Percentiles rank a stretch among this genome's conserved stretches.
Conservation (phyloP, 2,888 invertebrate species). For the Labia minor region DNA sequence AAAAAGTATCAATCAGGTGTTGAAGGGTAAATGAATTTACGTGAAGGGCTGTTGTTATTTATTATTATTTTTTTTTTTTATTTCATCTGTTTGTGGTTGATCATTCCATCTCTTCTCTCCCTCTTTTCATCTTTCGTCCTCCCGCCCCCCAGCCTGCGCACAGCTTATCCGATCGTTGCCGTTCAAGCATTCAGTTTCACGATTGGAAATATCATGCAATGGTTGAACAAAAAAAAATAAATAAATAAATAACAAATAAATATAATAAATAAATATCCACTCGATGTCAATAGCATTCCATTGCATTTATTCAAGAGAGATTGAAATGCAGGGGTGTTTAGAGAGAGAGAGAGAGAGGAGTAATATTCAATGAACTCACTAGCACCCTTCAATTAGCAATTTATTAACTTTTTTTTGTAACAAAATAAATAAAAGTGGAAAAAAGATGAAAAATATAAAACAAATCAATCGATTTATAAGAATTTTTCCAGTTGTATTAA, state of each 20-base stretch:
- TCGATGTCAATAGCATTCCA: conserved; percentile 1
- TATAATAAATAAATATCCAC: neutral
- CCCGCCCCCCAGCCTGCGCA: no score
- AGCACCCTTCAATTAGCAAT: conserved; percentile 3
- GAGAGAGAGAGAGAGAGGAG: neutral
- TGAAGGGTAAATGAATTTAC: neutral
- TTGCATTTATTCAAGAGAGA: neutral
- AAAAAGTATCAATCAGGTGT: neutral
- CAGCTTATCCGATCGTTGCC: no score
- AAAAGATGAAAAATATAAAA: neutral
- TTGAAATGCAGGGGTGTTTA: no score
- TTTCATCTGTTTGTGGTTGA: neutral
- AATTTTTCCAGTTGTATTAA: no score
- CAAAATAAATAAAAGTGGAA: neutral
- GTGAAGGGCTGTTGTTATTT: neutral
- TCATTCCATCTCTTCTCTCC: neutral
- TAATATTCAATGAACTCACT: no score
- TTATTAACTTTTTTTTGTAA: neutral
- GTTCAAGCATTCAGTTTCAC: neutral
- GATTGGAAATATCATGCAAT: neutral
- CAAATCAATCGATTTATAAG: neutral
- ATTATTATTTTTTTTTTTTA: no score
- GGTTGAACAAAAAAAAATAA: neutral
- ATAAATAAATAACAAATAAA: neutral
- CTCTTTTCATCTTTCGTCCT: no score